phyloP scores from a whole-genome alignment of 2,888 invertebrate genomes.

The Keiferia lycopersicella region DNA sequence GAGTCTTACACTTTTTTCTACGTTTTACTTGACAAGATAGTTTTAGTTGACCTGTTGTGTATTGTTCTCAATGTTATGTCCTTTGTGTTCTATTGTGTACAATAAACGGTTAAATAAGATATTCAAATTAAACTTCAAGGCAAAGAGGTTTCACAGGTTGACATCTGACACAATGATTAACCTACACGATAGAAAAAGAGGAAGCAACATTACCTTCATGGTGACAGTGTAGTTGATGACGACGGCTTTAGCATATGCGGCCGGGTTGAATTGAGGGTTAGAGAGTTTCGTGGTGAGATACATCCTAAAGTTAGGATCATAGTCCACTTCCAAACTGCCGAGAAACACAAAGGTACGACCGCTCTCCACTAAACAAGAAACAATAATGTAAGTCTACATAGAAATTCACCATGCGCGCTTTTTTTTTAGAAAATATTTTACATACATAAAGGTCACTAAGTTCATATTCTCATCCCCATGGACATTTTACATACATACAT shows the following conservation, averaged over 20 bases:
- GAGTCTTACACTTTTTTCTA: background rate
- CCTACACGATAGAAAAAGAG: too few species aligned
- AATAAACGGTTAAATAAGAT: too few species aligned
- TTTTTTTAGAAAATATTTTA: too few species aligned
- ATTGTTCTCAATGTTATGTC: too few species aligned
- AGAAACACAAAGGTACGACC: slow-evolving; percentile 92
- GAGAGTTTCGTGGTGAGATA: slow-evolving; percentile 94
- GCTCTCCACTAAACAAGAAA: slow-evolving; percentile 69
- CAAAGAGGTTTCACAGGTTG: background rate
- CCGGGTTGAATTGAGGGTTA: slow-evolving; percentile 93
- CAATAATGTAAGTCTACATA: background rate
- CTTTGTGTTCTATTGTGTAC: too few species aligned
- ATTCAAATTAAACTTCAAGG: background rate
- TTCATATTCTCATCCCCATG: background rate
- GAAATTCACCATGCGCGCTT: too few species aligned
- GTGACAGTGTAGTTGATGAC: slow-evolving; percentile 97
- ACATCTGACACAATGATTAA: background rate
- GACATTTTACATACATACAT: too few species aligned
- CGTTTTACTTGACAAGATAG: too few species aligned
- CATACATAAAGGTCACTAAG: too few species aligned
- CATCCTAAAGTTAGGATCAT: slow-evolving; percentile 92
- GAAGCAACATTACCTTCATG: slow-evolving; percentile 76
- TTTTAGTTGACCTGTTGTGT: too few species aligned
- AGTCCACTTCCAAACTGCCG: slow-evolving; percentile 95
- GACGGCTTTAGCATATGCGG: slow-evolving; percentile 92